phyloP scores from a whole-genome alignment of 2,888 invertebrate genomes.

The Miltochrista miniata region DNA sequence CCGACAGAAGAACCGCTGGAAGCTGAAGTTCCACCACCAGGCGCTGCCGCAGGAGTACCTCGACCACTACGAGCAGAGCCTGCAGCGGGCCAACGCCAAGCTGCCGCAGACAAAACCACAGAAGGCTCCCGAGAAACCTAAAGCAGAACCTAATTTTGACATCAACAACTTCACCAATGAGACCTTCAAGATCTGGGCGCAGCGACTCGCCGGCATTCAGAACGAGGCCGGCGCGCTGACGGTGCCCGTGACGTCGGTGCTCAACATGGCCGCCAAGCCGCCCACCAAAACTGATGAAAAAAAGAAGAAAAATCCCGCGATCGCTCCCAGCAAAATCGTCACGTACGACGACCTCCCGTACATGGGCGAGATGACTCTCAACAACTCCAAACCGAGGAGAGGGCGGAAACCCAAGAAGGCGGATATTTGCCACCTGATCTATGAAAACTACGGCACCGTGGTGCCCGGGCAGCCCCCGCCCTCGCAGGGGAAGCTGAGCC shows the following conservation, averaged over 20 bases:
- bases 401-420: slow-evolving; percentile 96
- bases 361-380: slow-evolving; percentile 96
- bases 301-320: slow-evolving; percentile 68
- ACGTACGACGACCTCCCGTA: slow-evolving; percentile 94
- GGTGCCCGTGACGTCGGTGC: slow-evolving; percentile 45
- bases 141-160: slow-evolving; percentile 65
- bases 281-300: slow-evolving; percentile 56
- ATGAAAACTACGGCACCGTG: slow-evolving; percentile 95
- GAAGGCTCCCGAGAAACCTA: slow-evolving; percentile 61
- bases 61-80: slow-evolving; percentile 90
- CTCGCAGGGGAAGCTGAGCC: slow-evolving; percentile 66
- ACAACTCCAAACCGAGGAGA: slow-evolving; percentile 93
- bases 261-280: slow-evolving; percentile 56
- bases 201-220: slow-evolving; percentile 89
- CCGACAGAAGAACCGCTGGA: slow-evolving; percentile 87
- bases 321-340: slow-evolving; percentile 79
- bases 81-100: slow-evolving; percentile 80
- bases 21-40: slow-evolving; percentile 91
- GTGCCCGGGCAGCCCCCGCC: slow-evolving; percentile 89
- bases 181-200: slow-evolving; percentile 89
- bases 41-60: slow-evolving; percentile 90
- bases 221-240: slow-evolving; percentile 74
- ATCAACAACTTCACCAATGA: slow-evolving; percentile 82
- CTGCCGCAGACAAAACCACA: slow-evolving; percentile 50
- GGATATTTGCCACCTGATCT: slow-evolving; percentile 95